A percentile compares a stretch with the other conserved stretches of the same genome.
These are phyloP conservation scores for Nymphicus hollandicus DNA, from an alignment of 2,113 vertebrate genomes.

Conservation along the genomic window DNA sequence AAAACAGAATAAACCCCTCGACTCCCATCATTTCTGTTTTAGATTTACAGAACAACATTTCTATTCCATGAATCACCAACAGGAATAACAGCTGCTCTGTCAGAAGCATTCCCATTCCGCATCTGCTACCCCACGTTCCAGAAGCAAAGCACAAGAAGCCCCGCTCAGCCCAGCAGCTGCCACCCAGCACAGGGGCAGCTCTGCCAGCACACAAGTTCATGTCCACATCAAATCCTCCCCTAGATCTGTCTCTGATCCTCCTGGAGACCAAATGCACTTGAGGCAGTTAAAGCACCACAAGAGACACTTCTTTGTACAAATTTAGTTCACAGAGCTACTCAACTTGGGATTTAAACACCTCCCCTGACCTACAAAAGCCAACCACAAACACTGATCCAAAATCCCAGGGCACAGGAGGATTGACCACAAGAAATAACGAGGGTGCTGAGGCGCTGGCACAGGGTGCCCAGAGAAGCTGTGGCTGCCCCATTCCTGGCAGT, in stretches of 20 bases:
- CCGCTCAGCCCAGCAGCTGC: neutral
- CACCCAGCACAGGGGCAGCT: neutral
- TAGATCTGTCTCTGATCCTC: neutral
- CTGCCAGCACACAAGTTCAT: neutral
- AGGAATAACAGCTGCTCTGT: neutral
- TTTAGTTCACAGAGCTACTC: neutral
- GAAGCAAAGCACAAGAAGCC: neutral
- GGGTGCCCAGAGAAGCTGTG: neutral
- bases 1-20: neutral
- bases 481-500: neutral
- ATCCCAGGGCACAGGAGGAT: neutral
- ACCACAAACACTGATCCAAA: neutral
- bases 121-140: neutral
- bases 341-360: neutral
- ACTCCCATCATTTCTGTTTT: neutral
- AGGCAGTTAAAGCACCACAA: neutral
- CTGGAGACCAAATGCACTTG: neutral
- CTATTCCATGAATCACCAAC: neutral
- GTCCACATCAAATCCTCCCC: neutral
- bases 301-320: neutral
- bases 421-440: neutral
- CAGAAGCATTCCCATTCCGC: neutral
- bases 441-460: rapidly evolving
- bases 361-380: neutral
- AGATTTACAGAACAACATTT: neutral